Evolutionary conservation across 2,888 invertebrate genomes (phyloP).

Genomic region (Himalopsyche kuldschensis): DNA sequence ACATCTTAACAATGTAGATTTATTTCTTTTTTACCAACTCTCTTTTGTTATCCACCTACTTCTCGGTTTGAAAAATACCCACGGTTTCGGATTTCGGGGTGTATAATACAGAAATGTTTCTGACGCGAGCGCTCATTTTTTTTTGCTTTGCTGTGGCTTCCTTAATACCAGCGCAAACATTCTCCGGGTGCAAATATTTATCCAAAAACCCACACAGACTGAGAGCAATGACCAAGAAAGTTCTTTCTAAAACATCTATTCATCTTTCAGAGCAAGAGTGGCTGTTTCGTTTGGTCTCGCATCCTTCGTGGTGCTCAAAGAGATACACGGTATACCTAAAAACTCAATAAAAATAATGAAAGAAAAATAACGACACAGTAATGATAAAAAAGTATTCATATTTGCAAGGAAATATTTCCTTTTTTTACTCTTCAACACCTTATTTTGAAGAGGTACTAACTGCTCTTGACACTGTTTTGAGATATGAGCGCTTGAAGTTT

Average conservation of each 20-base stretch:
- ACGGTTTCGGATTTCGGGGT: background rate
- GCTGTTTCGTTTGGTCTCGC: constrained; percentile 30
- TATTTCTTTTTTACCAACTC: background rate
- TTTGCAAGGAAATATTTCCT: no score
- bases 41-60: background rate
- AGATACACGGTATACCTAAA: background rate
- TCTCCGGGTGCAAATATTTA: background rate
- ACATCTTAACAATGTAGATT: background rate
- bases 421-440: no score
- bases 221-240: constrained; percentile 27
- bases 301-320: background rate
- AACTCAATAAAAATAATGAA: background rate
- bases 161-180: background rate
- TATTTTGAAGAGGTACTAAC: no score
- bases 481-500: no score
- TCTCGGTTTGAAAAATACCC: background rate
- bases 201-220: background rate
- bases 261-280: constrained; percentile 34
- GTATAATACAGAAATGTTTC: background rate
- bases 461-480: no score
- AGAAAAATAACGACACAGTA: no score
- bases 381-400: no score
- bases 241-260: constrained; percentile 20
- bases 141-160: background rate
- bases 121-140: background rate